A percentile compares a stretch with the other conserved stretches of the same genome.
Evolutionary conservation across 2,888 invertebrate genomes (phyloP).

Genomic region (Polietes domitor): DNA sequence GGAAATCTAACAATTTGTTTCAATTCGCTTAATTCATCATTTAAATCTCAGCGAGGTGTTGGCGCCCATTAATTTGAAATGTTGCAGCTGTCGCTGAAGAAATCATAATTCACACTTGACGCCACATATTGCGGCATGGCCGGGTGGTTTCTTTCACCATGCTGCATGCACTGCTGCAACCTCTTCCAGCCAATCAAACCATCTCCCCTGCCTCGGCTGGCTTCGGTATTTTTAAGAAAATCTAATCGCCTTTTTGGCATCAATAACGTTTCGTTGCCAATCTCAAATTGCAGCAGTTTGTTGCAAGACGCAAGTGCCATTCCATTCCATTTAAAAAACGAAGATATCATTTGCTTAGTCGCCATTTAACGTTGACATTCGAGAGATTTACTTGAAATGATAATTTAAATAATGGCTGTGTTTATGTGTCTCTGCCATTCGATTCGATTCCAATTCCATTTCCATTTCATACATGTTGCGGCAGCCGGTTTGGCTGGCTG

Average conservation of each 20-base stretch:
- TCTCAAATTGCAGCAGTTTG: slow-evolving; percentile 22
- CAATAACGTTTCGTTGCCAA: slow-evolving; percentile 43
- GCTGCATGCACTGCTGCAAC: too few relatives aligned
- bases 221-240: background rate
- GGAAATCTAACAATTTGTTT: background rate
- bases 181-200: too few relatives aligned
- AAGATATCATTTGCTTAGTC: background rate
- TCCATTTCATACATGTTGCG: too few relatives aligned
- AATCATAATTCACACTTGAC: background rate
- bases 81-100: too few relatives aligned
- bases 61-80: too few relatives aligned
- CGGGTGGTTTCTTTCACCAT: too few relatives aligned
- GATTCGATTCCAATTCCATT: too few relatives aligned
- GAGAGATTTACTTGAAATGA: slow-evolving; percentile 60
- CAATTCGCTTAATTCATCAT: background rate
- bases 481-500: background rate
- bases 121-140: background rate
- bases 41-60: background rate
- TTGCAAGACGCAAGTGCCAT: slow-evolving; percentile 6
- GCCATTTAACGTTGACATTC: slow-evolving; percentile 55
- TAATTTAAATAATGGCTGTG: slow-evolving; percentile 54
- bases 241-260: slow-evolving; percentile 48
- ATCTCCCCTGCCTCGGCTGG: too few relatives aligned
- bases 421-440: slow-evolving; percentile 33
- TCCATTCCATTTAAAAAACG: background rate